Evolutionary conservation across 2,888 invertebrate genomes (phyloP).

Genomic region (Schizotus pectinicornis): DNA sequence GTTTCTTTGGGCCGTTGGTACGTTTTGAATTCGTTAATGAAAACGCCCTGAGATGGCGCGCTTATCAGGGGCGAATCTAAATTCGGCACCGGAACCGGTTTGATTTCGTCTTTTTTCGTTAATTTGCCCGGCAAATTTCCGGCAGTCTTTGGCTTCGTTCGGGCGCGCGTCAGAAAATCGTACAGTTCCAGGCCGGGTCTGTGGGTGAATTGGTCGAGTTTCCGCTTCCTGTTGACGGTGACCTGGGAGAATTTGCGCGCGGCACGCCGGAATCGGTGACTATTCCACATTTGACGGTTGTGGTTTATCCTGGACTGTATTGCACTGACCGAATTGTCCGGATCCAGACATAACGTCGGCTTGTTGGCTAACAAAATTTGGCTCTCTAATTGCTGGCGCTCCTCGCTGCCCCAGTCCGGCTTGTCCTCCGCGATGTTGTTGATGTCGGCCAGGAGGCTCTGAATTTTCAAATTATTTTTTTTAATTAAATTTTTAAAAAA

Average conservation of each 20-base stretch:
- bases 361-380: slow-evolving; percentile 85
- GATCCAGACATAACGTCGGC: slow-evolving; percentile 88
- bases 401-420: slow-evolving; percentile 73
- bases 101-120: slow-evolving; percentile 65
- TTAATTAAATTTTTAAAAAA: too few species aligned
- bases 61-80: slow-evolving; percentile 66
- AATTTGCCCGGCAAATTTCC: slow-evolving; percentile 8
- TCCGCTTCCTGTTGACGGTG: slow-evolving; percentile 85
- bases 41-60: slow-evolving; percentile 59
- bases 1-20: slow-evolving; percentile 58
- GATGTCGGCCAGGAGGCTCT: slow-evolving; percentile 52
- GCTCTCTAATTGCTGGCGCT: slow-evolving; percentile 80
- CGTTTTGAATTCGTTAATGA: slow-evolving; percentile 54
- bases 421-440: slow-evolving; percentile 54
- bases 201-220: slow-evolving; percentile 83
- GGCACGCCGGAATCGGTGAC: slow-evolving; percentile 74
- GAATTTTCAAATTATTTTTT: slow-evolving; percentile 10
- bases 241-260: slow-evolving; percentile 79
- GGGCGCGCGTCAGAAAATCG: slow-evolving; percentile 67
- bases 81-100: slow-evolving; percentile 69
- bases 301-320: slow-evolving; percentile 79
- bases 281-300: slow-evolving; percentile 75
- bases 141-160: slow-evolving; percentile 55
- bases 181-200: slow-evolving; percentile 79
- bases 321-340: slow-evolving; percentile 80